A percentile compares a stretch with the other conserved stretches of the same genome.
These are phyloP conservation scores for Cyaniris semiargus DNA, from an alignment of 2,888 invertebrate species.

Conservation along the genomic window DNA sequence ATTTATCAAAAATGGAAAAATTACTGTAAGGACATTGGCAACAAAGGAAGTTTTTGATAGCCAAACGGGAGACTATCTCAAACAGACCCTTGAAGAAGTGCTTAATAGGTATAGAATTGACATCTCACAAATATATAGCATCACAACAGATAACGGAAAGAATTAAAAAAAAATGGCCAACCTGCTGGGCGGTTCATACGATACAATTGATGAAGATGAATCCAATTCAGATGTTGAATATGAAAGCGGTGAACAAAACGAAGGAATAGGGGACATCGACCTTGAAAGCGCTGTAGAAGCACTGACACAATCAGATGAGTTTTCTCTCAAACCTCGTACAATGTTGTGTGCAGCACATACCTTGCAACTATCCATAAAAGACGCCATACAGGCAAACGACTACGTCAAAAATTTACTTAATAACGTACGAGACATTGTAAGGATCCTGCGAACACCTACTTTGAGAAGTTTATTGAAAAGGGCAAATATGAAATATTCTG, in stretches of 20 bases:
- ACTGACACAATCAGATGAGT: slow-evolving; percentile 15
- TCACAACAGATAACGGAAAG: slow-evolving; percentile 29
- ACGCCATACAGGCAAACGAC: neutral
- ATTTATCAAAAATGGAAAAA: slow-evolving; percentile 18
- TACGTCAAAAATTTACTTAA: slow-evolving; percentile 11
- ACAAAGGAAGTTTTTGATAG: slow-evolving; percentile 23
- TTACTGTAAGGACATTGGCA: slow-evolving; percentile 19
- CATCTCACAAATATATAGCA: slow-evolving; percentile 25
- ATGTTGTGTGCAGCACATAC: slow-evolving; percentile 29
- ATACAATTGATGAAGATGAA: neutral
- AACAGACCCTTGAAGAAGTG: slow-evolving; percentile 13
- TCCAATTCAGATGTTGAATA: slow-evolving; percentile 2
- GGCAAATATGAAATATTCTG: neutral
- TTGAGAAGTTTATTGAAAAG: slow-evolving; percentile 20
- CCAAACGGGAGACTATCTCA: slow-evolving; percentile 22
- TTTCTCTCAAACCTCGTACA: slow-evolving; percentile 1
- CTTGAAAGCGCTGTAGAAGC: neutral
- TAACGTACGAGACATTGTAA: neutral
- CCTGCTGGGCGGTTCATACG: slow-evolving; percentile 8
- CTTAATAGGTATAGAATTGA: neutral
- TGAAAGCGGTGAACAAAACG: slow-evolving; percentile 26
- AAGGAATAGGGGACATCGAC: neutral
- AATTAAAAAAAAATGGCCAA: slow-evolving; percentile 11
- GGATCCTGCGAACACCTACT: slow-evolving; percentile 4
- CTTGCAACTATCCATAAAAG: slow-evolving; percentile 24